Conservation (phyloP, 1,140 invertebrate genomes). For the Caligus rogercresseyi region DNA sequence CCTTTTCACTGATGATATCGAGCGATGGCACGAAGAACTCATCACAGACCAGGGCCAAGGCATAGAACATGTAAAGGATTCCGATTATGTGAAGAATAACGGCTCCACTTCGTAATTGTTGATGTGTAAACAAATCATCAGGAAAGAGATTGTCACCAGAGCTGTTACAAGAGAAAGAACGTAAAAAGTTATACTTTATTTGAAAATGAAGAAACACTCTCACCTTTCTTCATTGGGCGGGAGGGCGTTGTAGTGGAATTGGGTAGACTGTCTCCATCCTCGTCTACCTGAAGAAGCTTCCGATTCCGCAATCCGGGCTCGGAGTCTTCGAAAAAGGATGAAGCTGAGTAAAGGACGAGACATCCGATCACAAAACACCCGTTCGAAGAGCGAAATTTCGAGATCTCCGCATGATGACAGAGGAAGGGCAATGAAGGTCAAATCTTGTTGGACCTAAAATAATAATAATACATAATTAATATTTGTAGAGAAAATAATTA, state of each 20-base stretch:
- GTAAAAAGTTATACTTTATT: too few relatives aligned
- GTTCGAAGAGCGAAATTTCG: neutral
- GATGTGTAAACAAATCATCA: conserved; percentile 56
- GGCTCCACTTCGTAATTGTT: conserved; percentile 62
- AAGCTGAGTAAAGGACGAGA: neutral
- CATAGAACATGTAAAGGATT: conserved; percentile 83
- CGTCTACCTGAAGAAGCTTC: neutral
- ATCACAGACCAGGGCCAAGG: conserved; percentile 75
- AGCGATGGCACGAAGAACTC: conserved; percentile 83
- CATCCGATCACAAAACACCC: neutral
- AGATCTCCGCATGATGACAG: neutral
- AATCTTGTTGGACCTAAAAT: too few relatives aligned
- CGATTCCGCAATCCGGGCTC: neutral
- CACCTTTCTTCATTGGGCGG: too few relatives aligned
- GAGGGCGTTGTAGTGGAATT: too few relatives aligned
- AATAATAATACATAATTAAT: too few relatives aligned
- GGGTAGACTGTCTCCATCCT: too few relatives aligned
- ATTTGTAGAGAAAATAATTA: too few relatives aligned
- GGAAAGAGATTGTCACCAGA: conserved; percentile 54
- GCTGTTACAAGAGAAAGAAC: neutral
- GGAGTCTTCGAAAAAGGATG: neutral
- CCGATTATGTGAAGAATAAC: conserved; percentile 68
- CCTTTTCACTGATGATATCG: conserved; percentile 81
- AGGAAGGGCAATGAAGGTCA: neutral
- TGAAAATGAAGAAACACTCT: too few relatives aligned